A percentile compares a stretch with the other conserved stretches of the same genome.
Conservation (phyloP, 2,113 vertebrate species). For the Spea bombifrons region DNA sequence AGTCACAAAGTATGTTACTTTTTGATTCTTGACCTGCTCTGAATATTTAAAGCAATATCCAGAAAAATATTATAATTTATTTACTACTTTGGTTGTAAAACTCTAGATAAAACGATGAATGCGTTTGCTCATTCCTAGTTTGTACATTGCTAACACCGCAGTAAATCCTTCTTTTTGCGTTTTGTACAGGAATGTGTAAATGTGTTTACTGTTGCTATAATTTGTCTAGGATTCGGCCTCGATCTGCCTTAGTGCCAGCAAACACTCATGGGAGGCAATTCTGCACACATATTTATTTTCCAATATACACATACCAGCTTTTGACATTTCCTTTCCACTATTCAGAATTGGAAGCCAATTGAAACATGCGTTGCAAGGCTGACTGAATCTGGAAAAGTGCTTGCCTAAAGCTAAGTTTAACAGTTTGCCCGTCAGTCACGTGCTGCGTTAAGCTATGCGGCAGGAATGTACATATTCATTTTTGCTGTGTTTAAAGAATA, state of each 20-base stretch:
- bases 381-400: constrained; percentile 15
- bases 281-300: constrained; percentile 35
- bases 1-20: no score
- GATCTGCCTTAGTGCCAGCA: constrained; percentile 15
- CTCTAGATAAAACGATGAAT: not conserved
- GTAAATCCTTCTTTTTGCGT: constrained; percentile 21
- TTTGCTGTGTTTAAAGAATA: constrained; percentile 6
- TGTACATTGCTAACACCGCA: constrained; percentile 1
- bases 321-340: constrained; percentile 21
- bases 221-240: constrained; percentile 24
- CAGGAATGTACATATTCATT: constrained; percentile 20
- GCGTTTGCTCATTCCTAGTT: constrained; percentile 5
- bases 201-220: constrained; percentile 40
- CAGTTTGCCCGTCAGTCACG: constrained; percentile 14
- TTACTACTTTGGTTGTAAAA: not conserved
- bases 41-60: no score
- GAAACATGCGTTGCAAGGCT: constrained; percentile 8
- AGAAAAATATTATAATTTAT: no score
- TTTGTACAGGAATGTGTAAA: constrained; percentile 37
- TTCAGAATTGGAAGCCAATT: constrained; percentile 9
- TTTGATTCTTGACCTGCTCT: no score
- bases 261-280: constrained; percentile 27
- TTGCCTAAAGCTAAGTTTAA: constrained; percentile 15
- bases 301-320: constrained; percentile 14
- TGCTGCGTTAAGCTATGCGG: not conserved